These are phyloP conservation scores for Brachylomia viminalis DNA, from an alignment of 2,888 invertebrate species.

Conservation along the genomic window DNA sequence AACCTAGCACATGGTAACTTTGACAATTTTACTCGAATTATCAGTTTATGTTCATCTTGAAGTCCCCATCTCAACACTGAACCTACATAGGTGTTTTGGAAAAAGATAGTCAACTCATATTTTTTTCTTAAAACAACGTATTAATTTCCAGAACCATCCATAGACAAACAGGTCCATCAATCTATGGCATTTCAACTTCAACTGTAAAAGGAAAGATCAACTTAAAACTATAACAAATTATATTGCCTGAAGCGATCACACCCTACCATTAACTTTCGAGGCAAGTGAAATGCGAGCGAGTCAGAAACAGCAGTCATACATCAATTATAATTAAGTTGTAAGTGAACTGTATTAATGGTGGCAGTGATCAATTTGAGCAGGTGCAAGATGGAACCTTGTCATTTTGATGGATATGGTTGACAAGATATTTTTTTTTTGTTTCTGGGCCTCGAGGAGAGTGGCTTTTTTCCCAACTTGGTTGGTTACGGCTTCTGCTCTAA, in stretches of 20 bases:
- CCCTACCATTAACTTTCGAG: conserved; percentile 47
- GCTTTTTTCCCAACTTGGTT: background rate
- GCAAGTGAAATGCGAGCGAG: conserved; percentile 41
- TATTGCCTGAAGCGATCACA: conserved; percentile 35
- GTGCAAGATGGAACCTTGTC: conserved; percentile 4
- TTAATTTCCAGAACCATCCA: too few relatives aligned
- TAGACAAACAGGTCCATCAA: conserved; percentile 5
- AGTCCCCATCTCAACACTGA: too few relatives aligned
- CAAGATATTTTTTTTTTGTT: background rate
- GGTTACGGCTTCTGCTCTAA: background rate
- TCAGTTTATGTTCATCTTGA: too few relatives aligned
- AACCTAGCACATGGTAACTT: too few relatives aligned
- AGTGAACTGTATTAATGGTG: conserved; percentile 14
- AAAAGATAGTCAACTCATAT: too few relatives aligned
- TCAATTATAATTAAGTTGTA: conserved; percentile 51
- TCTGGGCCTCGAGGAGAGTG: background rate
- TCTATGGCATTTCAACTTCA: background rate
- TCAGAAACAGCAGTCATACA: conserved; percentile 14
- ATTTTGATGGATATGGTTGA: background rate
- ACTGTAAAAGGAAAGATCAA: conserved; percentile 35
- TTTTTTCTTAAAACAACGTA: too few relatives aligned
- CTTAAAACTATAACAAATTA: conserved; percentile 29
- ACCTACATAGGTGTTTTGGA: too few relatives aligned
- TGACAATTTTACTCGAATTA: too few relatives aligned
- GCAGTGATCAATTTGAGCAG: conserved; percentile 12